Evolutionary conservation across 1,140 invertebrate genomes (phyloP), one percentile per base, ranked within the genome.

Genomic region (Delia radicum): DNA sequence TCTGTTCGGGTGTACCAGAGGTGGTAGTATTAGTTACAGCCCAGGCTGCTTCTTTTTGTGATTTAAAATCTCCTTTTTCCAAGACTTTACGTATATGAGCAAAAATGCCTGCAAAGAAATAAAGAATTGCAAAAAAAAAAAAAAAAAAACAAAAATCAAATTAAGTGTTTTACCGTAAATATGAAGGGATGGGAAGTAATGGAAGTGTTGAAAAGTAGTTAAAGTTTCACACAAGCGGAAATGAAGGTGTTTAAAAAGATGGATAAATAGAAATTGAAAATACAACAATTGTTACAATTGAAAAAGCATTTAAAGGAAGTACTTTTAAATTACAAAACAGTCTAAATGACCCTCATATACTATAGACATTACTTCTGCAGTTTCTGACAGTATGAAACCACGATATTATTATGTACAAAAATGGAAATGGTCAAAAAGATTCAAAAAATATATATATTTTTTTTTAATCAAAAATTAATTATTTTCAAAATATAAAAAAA

Each of bases 41-140:
- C 98, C 98, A 99, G 0, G 97, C 97, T 15, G 98, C 97, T 89
- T 99, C 98, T 82, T 99, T 99, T 85, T 99, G 97, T 10, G 96
- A 98, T 88, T 98, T 97, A 85, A 97, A 97, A 84, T 98, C 96
- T 61, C 95, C 94, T 89, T 94, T 80, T 27, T 84, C 82, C 92
- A 97, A 74, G n/a, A 86, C 84, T 12, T 81, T 55, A 5, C 81
- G 81, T 21, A 86, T 78, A 4, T 81, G 79, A 8, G 78, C 31
- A 33, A 86, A 86, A 18, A 86, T 80, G 13, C 79, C 84, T 10
- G 15, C n/a, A 55, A 74, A 46, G 13, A 76, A 13, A 42, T 1
- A 1, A 72, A 2, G 2, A 26, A 61, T 26, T 21, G 15, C 21
- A 75, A 12, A 71, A 8, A 2, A n/a, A n/a, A n/a, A n/a, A n/a